A percentile compares a stretch with the other conserved stretches of the same genome.
Evolutionary conservation across 2,797 vertebrate species (phyloP).

Genomic region (Rhinatrema bivittatum): DNA sequence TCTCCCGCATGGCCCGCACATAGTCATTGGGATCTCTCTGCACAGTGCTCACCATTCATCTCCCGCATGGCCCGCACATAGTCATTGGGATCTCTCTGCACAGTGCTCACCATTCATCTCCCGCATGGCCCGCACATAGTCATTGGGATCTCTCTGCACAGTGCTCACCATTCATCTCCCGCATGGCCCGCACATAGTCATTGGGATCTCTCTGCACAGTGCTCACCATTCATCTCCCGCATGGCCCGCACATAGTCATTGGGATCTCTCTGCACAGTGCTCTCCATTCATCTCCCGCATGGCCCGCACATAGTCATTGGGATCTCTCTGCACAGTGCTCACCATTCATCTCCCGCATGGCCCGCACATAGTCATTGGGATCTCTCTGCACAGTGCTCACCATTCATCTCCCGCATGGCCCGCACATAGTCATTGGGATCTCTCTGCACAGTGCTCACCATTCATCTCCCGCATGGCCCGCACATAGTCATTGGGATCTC

Average conservation of each 20-base stretch:
- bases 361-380: conserved; percentile 84
- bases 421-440: conserved; percentile 87
- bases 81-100: conserved; percentile 89
- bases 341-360: conserved; percentile 94
- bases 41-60: conserved; percentile 91
- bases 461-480: conserved; percentile 92
- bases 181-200: conserved; percentile 86
- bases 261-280: too few species aligned
- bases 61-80: conserved; percentile 88
- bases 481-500: conserved; percentile 87
- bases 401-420: conserved; percentile 92
- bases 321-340: too few species aligned
- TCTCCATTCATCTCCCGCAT: conserved; percentile 93
- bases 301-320: conserved; percentile 84
- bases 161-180: conserved; percentile 91
- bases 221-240: conserved; percentile 91
- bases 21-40: conserved; percentile 92
- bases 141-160: conserved; percentile 89
- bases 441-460: too few species aligned
- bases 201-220: conserved; percentile 92
- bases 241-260: conserved; percentile 87
- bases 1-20: conserved; percentile 85
- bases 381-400: too few species aligned
- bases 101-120: conserved; percentile 93
- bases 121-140: conserved; percentile 86